phyloP scores from a whole-genome alignment of 1,140 invertebrate species.

The Mercenaria mercenaria region DNA sequence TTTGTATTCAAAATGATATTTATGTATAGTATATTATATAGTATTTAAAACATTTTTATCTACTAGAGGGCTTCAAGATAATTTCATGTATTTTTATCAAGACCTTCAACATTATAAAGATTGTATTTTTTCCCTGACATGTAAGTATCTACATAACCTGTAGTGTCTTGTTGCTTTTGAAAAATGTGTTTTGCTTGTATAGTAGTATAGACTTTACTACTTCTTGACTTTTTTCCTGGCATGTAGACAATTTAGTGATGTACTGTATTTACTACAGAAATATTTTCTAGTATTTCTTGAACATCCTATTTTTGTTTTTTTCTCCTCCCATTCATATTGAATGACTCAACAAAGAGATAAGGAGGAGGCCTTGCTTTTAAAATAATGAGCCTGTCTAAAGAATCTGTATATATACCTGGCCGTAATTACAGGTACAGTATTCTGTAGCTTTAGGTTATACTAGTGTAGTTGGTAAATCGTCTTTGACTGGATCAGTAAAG shows the following conservation, averaged over 20 bases:
- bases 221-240: too few species aligned
- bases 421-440: conserved; percentile 18
- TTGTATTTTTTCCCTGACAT: too few species aligned
- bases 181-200: too few species aligned
- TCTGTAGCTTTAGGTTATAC: conserved; percentile 2
- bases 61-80: too few species aligned
- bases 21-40: too few species aligned
- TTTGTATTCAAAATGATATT: too few species aligned
- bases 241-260: not conserved
- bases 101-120: too few species aligned
- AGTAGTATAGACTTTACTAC: too few species aligned
- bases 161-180: too few species aligned
- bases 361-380: not conserved
- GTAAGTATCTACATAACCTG: too few species aligned
- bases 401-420: not conserved
- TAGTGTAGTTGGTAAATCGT: not conserved
- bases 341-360: not conserved
- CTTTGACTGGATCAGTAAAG: not conserved
- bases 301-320: conserved; percentile 7
- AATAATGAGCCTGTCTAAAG: conserved; percentile 3
- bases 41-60: too few species aligned
- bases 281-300: conserved; percentile 39
- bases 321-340: not conserved
- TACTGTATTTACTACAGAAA: not conserved
- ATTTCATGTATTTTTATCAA: too few species aligned